These are phyloP conservation scores for Leptoteleia sp. DNA, from an alignment of 1,140 invertebrate genomes.

Conservation along the genomic window DNA sequence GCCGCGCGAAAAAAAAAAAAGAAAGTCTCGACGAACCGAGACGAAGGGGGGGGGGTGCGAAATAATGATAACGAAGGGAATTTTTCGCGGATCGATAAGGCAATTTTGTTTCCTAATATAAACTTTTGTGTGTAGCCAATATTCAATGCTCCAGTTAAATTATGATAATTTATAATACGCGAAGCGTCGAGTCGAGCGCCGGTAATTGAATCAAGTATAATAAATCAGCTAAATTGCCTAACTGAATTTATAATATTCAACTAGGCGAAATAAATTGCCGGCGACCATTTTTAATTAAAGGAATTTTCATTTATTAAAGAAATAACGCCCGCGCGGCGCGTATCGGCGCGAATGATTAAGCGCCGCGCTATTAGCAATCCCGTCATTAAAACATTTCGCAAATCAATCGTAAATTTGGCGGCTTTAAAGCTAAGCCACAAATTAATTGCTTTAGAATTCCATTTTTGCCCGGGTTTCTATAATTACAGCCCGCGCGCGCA, in stretches of 20 bases:
- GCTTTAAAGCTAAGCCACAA: no score
- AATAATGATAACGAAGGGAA: conserved; percentile 22
- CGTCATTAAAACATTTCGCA: no score
- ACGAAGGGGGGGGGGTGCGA: background rate
- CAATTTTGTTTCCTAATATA: conserved; percentile 38
- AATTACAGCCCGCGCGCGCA: no score
- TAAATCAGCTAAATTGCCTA: conserved; percentile 62
- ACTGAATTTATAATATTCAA: conserved; percentile 61
- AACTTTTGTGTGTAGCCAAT: conserved; percentile 42
- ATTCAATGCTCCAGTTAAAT: conserved; percentile 57
- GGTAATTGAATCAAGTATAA: conserved; percentile 57
- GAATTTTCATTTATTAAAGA: conserved; percentile 37
- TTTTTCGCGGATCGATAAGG: conserved; percentile 17
- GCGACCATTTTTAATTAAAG: conserved; percentile 47
- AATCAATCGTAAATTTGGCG: no score
- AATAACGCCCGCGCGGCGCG: background rate
- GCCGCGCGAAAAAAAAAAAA: conserved; percentile 4
- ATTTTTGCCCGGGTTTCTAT: no score
- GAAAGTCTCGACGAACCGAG: background rate
- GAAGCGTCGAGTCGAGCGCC: conserved; percentile 46
- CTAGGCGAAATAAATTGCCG: conserved; percentile 40
- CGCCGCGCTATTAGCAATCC: no score
- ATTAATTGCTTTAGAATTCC: no score
- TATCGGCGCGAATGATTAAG: background rate
- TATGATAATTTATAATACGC: conserved; percentile 57